Evolutionary conservation across 2,797 vertebrate species (phyloP), one percentile per base, ranked within the genome.

Genomic region (Champsocephalus gunnari): DNA sequence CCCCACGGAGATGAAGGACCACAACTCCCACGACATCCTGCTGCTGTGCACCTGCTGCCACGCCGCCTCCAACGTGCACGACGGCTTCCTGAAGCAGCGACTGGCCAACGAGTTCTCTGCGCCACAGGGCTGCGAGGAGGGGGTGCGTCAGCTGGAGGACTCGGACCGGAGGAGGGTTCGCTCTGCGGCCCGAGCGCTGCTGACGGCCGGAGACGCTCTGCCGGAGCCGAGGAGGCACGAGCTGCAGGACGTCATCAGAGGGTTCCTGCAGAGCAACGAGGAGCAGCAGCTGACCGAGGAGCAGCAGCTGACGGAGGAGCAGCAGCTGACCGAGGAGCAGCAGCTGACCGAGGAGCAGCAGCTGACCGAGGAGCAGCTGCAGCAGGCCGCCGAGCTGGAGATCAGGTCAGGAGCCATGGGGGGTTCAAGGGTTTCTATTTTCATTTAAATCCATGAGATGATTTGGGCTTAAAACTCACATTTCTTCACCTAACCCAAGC

Each of bases 21-120:
- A 99, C 93, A 99, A 98, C 89, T 99, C 97, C 4, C 98, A 99
- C 0, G 98, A 99, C 0, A 97, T 99, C 84, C 94, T 99, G 86
- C 94, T 99, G 4, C 96, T 99, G 16, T 99, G 98, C 86, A 99
- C 97, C 0, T 92, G 95, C 70, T 99, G 98, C 89, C 98, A 99
- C 19, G 98, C 96, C 0, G 87, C 97, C 62, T 99, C 97, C 66
- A 99, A 98, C 71, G 96, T 96, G 84, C 95, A 98, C 4, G 98
- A 99, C 83, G 92, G 95, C 91, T 92, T 95, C 76, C 91, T 99
- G 77, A 99, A 99, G 93, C 97, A 98, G 92, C 94, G 92, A 86
- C 93, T 99, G 85, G 97, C 98, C 0, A 94, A 94, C 0, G 96
- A 99, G 81, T 97, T 96, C 48, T 80, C 79, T 3, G 98, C 98